Evolutionary conservation across 2,113 vertebrate species (phyloP).

Genomic region (Rhinopomastus cyanomelas): DNA sequence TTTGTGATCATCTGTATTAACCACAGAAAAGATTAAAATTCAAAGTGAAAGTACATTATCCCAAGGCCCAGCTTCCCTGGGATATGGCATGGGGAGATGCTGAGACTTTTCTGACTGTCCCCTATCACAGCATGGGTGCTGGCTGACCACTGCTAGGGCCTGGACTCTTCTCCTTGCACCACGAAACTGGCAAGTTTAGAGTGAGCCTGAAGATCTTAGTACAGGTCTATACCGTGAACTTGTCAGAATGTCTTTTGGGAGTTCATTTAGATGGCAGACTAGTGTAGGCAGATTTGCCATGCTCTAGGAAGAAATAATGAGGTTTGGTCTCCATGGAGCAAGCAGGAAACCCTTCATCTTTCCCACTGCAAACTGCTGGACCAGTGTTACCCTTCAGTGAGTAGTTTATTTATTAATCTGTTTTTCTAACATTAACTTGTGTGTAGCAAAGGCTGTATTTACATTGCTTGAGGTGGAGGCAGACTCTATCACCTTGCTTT

Average conservation of each 20-base stretch:
- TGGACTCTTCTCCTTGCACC: not conserved
- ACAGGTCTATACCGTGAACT: not conserved
- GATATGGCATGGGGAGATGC: not conserved
- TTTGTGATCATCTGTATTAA: not conserved
- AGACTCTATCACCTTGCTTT: not conserved
- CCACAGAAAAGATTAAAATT: not conserved
- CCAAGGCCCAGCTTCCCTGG: not conserved
- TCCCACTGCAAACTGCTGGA: not conserved
- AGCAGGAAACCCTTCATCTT: not conserved
- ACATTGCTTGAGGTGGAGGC: not conserved
- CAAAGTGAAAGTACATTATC: not conserved
- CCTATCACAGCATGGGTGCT: fast-evolving
- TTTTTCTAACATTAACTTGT: conserved; percentile 28
- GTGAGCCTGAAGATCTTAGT: not conserved
- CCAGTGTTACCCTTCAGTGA: conserved; percentile 14
- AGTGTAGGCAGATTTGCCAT: not conserved
- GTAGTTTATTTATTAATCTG: conserved; percentile 63
- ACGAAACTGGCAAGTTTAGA: not conserved
- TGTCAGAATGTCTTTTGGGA: not conserved
- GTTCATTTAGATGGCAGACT: not conserved
- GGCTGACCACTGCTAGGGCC: not conserved
- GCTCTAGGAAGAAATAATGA: not conserved
- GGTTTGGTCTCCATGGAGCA: not conserved
- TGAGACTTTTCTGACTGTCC: not conserved
- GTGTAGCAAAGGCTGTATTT: not conserved